phyloP scores from a whole-genome alignment of 2,797 vertebrate genomes.

The Xyrichtys novacula region DNA sequence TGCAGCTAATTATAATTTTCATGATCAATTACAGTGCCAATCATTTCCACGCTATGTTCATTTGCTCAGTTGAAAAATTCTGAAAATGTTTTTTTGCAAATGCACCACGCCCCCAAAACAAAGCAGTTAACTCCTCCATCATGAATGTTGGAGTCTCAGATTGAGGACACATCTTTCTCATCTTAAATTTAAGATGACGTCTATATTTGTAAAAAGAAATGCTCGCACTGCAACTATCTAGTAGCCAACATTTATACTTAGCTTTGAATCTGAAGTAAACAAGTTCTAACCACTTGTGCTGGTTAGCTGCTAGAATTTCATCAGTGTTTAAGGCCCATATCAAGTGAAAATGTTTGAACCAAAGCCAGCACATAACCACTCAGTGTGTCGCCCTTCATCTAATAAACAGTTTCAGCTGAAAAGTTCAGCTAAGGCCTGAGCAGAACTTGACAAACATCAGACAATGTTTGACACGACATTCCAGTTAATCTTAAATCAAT shows the following conservation, averaged over 20 bases:
- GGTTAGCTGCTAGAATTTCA: constrained; percentile 54
- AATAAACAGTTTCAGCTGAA: not conserved
- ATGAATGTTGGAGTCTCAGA: not conserved
- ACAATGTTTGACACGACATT: not conserved
- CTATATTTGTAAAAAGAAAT: not conserved
- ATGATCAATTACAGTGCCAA: not conserved
- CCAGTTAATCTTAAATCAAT: constrained; percentile 24
- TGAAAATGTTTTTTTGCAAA: too few relatives aligned
- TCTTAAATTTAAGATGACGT: not conserved
- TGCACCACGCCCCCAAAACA: too few relatives aligned
- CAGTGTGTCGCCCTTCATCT: constrained; percentile 18
- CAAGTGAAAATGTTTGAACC: constrained; percentile 42
- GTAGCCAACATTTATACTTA: constrained; percentile 50
- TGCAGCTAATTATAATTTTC: not conserved
- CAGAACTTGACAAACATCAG: not conserved
- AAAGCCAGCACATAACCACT: constrained; percentile 35
- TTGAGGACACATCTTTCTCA: not conserved
- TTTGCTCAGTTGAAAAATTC: too few relatives aligned
- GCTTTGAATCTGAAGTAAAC: constrained; percentile 57
- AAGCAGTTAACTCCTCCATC: too few relatives aligned
- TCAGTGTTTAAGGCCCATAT: constrained; percentile 41
- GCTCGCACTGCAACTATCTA: constrained; percentile 23
- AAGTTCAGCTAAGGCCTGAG: not conserved
- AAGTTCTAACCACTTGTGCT: constrained; percentile 30
- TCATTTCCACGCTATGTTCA: not conserved